Evolutionary conservation across 1,140 invertebrate species (phyloP).

Genomic region (Sinella curviseta): DNA sequence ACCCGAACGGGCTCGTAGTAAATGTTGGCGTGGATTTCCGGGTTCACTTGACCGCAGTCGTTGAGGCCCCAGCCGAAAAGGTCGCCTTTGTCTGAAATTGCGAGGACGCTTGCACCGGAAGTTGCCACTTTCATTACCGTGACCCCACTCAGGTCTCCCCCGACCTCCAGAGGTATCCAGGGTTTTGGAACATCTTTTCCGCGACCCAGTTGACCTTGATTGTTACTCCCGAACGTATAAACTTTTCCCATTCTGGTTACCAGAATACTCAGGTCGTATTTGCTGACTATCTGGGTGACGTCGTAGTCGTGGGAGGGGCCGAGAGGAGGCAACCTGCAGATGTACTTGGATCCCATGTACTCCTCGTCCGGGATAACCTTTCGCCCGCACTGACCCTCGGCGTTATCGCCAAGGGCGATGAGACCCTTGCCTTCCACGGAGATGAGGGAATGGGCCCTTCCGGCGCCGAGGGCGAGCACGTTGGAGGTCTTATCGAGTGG

Average conservation of each 20-base stretch:
- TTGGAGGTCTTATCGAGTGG: constrained; percentile 63
- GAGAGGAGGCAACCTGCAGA: constrained; percentile 65
- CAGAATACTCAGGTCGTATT: constrained; percentile 59
- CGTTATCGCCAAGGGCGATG: constrained; percentile 87
- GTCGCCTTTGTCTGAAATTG: constrained; percentile 88
- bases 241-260: constrained; percentile 58
- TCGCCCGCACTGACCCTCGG: constrained; percentile 90
- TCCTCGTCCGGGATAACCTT: constrained; percentile 75
- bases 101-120: constrained; percentile 82
- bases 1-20: constrained; percentile 67
- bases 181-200: constrained; percentile 54
- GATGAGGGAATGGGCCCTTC: constrained; percentile 81
- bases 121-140: constrained; percentile 79
- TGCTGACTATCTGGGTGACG: constrained; percentile 30
- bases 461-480: constrained; percentile 71
- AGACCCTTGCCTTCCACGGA: constrained; percentile 76
- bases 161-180: constrained; percentile 63
- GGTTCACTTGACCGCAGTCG: constrained; percentile 81
- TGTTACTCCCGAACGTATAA: constrained; percentile 42
- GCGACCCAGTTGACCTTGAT: constrained; percentile 40
- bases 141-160: constrained; percentile 80
- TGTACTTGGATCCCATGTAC: constrained; percentile 65
- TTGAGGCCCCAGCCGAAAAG: constrained; percentile 97
- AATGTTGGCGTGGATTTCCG: constrained; percentile 46
- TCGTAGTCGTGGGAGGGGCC: constrained; percentile 12